Percentiles rank a stretch among this genome's conserved stretches.
These are phyloP conservation scores for Araneus ventricosus DNA, from an alignment of 1,140 invertebrate species.

Conservation along the genomic window DNA sequence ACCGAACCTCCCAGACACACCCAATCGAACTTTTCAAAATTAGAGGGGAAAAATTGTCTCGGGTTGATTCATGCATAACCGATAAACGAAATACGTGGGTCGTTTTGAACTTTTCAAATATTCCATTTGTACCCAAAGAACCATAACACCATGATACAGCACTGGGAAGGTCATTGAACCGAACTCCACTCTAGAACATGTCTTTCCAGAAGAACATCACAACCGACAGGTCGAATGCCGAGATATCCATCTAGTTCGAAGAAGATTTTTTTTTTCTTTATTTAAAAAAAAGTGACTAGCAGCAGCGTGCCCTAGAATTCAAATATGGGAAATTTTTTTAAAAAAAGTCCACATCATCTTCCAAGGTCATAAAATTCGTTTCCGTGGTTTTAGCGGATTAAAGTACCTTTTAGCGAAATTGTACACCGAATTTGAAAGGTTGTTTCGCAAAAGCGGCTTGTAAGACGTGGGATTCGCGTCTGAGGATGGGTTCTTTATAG, in stretches of 20 bases:
- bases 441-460: neutral
- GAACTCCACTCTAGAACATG: neutral
- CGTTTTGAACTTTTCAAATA: conserved; percentile 22
- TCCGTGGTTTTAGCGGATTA: neutral
- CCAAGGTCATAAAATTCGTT: conserved; percentile 10
- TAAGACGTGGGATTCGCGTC: neutral
- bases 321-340: neutral
- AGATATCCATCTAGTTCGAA: neutral
- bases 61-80: neutral
- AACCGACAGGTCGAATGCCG: neutral
- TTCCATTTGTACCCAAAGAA: conserved; percentile 5
- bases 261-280: neutral
- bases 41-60: neutral
- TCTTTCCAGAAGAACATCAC: neutral
- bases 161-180: neutral
- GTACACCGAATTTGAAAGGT: neutral
- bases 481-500: neutral
- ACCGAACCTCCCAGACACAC: neutral
- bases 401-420: conserved; percentile 12
- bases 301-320: neutral
- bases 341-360: neutral
- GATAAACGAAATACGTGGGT: neutral
- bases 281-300: neutral
- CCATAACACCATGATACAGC: conserved; percentile 6
- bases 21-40: neutral